These are phyloP conservation scores for Grammomys dolichurus DNA, from an alignment of 2,113 vertebrate genomes.

Conservation along the genomic window DNA sequence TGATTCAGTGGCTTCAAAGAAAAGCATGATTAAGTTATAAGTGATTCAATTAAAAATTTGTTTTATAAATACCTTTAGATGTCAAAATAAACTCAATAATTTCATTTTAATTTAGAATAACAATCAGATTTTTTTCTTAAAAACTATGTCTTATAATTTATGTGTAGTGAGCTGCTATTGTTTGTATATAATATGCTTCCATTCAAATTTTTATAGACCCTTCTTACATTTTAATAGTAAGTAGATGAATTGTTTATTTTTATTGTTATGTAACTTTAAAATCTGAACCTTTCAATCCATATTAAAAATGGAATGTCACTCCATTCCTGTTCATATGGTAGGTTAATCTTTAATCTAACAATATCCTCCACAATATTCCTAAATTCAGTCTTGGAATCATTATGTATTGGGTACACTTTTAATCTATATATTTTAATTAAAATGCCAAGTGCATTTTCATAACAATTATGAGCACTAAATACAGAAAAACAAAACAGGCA, in stretches of 20 bases:
- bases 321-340: background rate
- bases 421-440: background rate
- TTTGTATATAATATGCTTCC: background rate
- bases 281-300: background rate
- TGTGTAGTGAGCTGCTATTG: background rate
- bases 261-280: background rate
- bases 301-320: background rate
- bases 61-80: background rate
- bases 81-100: slow-evolving; percentile 14
- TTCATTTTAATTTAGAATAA: slow-evolving; percentile 35
- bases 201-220: slow-evolving; percentile 16
- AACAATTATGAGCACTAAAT: background rate
- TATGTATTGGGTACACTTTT: background rate
- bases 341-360: background rate
- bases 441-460: background rate
- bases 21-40: background rate
- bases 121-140: background rate
- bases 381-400: background rate
- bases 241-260: background rate
- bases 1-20: slow-evolving; percentile 34
- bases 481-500: background rate
- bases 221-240: background rate
- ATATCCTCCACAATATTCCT: background rate
- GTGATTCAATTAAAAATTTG: background rate
- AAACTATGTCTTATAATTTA: slow-evolving; percentile 25